These are phyloP conservation scores for Notothenia rossii DNA, from an alignment of 2,113 vertebrate species.

Conservation along the genomic window DNA sequence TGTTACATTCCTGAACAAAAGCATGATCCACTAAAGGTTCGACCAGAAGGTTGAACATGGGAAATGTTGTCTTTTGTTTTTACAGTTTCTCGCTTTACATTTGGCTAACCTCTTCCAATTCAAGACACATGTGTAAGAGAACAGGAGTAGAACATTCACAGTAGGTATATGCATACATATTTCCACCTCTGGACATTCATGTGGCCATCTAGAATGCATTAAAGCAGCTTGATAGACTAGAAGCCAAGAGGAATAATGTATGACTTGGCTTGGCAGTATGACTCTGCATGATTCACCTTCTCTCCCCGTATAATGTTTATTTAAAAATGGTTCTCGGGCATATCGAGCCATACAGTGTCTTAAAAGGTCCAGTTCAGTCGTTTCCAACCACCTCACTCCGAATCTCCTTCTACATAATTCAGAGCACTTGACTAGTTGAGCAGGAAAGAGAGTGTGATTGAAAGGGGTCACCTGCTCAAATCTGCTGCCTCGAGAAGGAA, in stretches of 20 bases:
- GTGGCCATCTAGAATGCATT: constrained; percentile 30
- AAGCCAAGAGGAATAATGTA: constrained; percentile 58
- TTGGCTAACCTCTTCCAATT: not conserved
- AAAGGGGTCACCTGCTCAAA: constrained; percentile 51
- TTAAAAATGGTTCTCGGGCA: constrained; percentile 54
- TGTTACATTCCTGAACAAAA: too few relatives aligned
- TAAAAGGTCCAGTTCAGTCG: constrained; percentile 45
- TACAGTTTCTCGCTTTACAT: too few relatives aligned
- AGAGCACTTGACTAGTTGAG: constrained; percentile 35
- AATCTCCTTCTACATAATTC: constrained; percentile 60
- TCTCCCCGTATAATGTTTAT: constrained; percentile 64
- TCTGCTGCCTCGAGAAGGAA: constrained; percentile 29
- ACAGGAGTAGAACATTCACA: not conserved
- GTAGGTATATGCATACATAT: constrained; percentile 17
- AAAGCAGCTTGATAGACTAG: constrained; percentile 5
- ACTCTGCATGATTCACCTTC: constrained; percentile 43
- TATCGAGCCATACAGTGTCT: constrained; percentile 24
- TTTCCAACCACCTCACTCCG: constrained; percentile 31
- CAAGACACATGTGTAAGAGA: not conserved
- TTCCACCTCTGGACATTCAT: not conserved
- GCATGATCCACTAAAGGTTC: too few relatives aligned
- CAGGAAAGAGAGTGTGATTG: constrained; percentile 47
- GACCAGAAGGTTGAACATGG: too few relatives aligned
- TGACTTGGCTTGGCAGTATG: constrained; percentile 43
- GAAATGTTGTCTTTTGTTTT: too few relatives aligned